Evolutionary conservation across 2,797 vertebrate genomes (phyloP), one percentile per base, ranked within the genome.

Genomic region (Heteromormyrus szaboi): DNA sequence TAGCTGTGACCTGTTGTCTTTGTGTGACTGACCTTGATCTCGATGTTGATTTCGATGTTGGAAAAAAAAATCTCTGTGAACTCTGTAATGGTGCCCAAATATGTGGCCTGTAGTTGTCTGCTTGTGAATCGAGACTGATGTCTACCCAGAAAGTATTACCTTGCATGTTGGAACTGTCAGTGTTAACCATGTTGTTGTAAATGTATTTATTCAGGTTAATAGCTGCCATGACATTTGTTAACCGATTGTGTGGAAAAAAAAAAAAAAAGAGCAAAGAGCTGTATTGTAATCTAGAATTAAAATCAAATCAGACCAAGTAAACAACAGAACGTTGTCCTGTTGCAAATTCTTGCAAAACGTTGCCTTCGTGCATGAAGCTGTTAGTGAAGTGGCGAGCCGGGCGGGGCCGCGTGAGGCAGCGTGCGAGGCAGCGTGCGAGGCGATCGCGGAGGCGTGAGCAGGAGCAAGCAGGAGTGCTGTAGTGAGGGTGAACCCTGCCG

Each of bases 251-350:
- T 93, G 92, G 89, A 19, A n/a, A n/a, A 59, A 54, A 48, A 59
- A 54, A 48, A 90, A 50, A 81, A 86, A 89, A 86, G 53, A 87
- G 84, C 89, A 90, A 91, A 90, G 89, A 85, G 91, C 89, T 96
- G 95, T 96, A 94, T 92, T 95, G 94, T 94, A 95, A 93, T 90
- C 51, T 94, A 96, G 95, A 91, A 96, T 96, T 96, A 96, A 96
- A 96, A 93, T 92, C 90, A n/a, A 90, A 91, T 92, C 94, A 93
- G 94, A 93, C 87, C 93, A 93, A 90, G 90, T 90, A 91, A 93
- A 93, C 90, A 83, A 93, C 88, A 92, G 91, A 95, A 93, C 89
- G 91, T 94, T 96, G 95, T 96, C 93, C 92, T 95, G 92, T 93
- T 95, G 91, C 93, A 94, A 94, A 94, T 96, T 96, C 92, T 92